Evolutionary conservation across 2,888 invertebrate species (phyloP).

Genomic region (Eristalis arbustorum): DNA sequence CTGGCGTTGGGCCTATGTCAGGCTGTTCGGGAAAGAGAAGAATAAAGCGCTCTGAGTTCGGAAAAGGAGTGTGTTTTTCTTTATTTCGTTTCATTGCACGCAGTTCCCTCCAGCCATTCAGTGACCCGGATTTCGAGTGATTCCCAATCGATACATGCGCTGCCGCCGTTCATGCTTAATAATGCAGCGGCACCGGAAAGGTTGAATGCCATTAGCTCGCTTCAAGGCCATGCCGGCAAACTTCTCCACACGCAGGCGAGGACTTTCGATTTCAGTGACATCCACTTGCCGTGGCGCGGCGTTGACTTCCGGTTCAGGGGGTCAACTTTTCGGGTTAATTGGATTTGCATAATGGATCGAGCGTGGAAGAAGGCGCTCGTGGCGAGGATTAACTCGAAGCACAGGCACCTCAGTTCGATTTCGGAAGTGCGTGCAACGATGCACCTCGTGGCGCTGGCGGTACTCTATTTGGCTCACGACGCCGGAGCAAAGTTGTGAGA

Average conservation of each 20-base stretch:
- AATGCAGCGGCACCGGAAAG: not conserved
- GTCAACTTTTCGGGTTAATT: conserved; percentile 44
- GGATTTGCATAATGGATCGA: conserved; percentile 53
- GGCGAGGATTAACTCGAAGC: conserved; percentile 11
- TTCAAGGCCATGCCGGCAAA: conserved; percentile 26
- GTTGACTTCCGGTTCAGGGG: conserved; percentile 13
- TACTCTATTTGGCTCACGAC: conserved; percentile 2
- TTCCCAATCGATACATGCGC: not conserved
- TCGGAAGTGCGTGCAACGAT: conserved; percentile 14
- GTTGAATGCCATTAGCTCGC: conserved; percentile 25
- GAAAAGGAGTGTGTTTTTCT: not conserved
- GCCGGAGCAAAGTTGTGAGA: conserved; percentile 26
- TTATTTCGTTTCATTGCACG: not conserved
- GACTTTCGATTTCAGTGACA: conserved; percentile 58
- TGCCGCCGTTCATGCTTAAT: not conserved
- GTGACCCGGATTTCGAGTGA: not conserved
- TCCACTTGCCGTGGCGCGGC: conserved; percentile 4
- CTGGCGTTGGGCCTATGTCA: conserved; percentile 82
- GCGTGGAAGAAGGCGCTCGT: not conserved
- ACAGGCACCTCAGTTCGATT: not conserved
- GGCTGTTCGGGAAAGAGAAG: conserved; percentile 80
- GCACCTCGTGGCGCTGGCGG: conserved; percentile 6
- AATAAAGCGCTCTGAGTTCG: not conserved
- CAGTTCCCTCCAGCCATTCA: not conserved
- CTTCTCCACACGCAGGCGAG: not conserved